Conservation (phyloP, 1,140 invertebrate genomes). For the Bombus difficillimus region DNA sequence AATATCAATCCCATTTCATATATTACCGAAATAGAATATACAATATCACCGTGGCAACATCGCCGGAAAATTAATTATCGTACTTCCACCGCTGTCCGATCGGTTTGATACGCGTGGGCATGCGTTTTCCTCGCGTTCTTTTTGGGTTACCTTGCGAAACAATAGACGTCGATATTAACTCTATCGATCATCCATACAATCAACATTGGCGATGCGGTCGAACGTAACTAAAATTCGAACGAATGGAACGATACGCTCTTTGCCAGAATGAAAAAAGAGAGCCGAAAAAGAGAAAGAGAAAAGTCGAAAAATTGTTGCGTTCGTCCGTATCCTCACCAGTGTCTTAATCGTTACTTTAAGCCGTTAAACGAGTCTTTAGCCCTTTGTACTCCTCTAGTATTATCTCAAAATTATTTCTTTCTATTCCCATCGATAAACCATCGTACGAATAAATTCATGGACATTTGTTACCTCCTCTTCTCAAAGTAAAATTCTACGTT, state of each 20-base stretch:
- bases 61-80: slow-evolving; percentile 17
- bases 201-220: neutral
- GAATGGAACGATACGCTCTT: neutral
- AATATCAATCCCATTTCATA: slow-evolving; percentile 5
- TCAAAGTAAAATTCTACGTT: neutral
- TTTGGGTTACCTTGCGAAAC: slow-evolving; percentile 22
- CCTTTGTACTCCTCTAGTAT: neutral
- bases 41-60: neutral
- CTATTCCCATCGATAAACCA: too few relatives aligned
- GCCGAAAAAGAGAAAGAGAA: neutral
- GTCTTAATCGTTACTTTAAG: neutral
- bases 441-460: too few relatives aligned
- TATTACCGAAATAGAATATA: neutral
- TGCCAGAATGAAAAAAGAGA: neutral
- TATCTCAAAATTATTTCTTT: too few relatives aligned
- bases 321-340: neutral
- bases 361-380: neutral
- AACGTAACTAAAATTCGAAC: neutral
- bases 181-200: slow-evolving; percentile 28
- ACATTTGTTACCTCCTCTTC: too few relatives aligned
- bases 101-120: slow-evolving; percentile 3
- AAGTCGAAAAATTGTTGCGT: neutral
- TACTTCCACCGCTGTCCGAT: slow-evolving; percentile 39
- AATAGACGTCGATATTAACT: slow-evolving; percentile 22
- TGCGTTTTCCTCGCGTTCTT: slow-evolving; percentile 34